Conservation (phyloP, 2,888 invertebrate genomes). For the Deilephila porcellus region DNA sequence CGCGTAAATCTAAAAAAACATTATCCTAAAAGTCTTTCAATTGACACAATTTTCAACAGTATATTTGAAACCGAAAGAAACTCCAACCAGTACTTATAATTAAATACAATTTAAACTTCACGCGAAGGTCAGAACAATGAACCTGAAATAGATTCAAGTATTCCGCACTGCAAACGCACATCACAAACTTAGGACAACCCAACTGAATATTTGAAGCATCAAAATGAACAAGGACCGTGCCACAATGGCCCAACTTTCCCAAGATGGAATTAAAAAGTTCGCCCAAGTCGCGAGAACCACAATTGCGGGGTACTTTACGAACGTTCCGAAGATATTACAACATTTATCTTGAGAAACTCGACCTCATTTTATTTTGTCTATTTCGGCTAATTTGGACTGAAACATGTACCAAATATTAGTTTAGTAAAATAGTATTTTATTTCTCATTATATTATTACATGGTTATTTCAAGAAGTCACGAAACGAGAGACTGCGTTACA, state of each 20-base stretch:
- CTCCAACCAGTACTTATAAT: no score
- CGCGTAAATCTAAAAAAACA: no score
- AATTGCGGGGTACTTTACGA: constrained; percentile 10
- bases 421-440: not conserved
- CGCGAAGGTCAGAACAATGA: not conserved
- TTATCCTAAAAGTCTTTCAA: no score
- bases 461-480: not conserved
- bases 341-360: not conserved
- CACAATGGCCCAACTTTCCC: constrained; percentile 9
- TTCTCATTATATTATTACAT: not conserved
- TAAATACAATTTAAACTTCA: not conserved
- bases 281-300: not conserved
- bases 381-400: no score
- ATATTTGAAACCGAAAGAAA: no score
- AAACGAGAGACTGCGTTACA: no score
- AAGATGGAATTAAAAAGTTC: constrained; percentile 28
- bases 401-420: no score
- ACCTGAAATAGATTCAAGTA: not conserved
- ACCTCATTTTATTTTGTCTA: no score
- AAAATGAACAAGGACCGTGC: constrained; percentile 5
- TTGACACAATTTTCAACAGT: no score
- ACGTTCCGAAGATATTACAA: not conserved
- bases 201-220: constrained; percentile 14
- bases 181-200: not conserved
- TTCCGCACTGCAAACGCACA: not conserved